phyloP scores from a whole-genome alignment of 2,888 invertebrate genomes.

The Drosophila siamana region DNA sequence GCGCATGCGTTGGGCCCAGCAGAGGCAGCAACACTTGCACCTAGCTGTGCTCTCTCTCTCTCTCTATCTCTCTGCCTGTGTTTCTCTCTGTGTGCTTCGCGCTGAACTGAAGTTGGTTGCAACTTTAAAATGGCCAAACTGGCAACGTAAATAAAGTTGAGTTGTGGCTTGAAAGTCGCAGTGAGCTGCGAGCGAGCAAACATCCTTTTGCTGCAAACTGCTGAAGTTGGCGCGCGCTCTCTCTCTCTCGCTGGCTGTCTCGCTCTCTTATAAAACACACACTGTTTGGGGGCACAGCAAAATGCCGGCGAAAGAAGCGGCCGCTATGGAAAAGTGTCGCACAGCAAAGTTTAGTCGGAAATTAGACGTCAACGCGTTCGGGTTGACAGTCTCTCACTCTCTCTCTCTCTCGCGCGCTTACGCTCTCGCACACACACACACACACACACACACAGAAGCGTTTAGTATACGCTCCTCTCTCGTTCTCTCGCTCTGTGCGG shows the following conservation, averaged over 20 bases:
- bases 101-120: not conserved
- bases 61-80: not conserved
- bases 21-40: slow-evolving; percentile 30
- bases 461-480: slow-evolving; percentile 1
- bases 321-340: slow-evolving; percentile 64
- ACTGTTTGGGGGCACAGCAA: slow-evolving; percentile 10
- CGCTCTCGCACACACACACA: too few relatives aligned
- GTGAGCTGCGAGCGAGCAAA: not conserved
- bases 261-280: not conserved
- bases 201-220: slow-evolving; percentile 14
- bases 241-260: not conserved
- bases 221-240: too few relatives aligned
- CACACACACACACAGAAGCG: not conserved
- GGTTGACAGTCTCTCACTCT: slow-evolving; percentile 43
- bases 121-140: not conserved
- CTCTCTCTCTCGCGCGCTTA: slow-evolving; percentile 9
- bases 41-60: slow-evolving; percentile 1
- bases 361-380: slow-evolving; percentile 75
- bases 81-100: not conserved
- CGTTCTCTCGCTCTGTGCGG: not conserved
- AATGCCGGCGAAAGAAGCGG: slow-evolving; percentile 68
- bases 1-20: slow-evolving; percentile 49
- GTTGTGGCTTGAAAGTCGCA: not conserved
- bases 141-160: not conserved
- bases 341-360: slow-evolving; percentile 71